Evolutionary conservation across 2,797 vertebrate species (phyloP).

Genomic region (Presbytis comata): DNA sequence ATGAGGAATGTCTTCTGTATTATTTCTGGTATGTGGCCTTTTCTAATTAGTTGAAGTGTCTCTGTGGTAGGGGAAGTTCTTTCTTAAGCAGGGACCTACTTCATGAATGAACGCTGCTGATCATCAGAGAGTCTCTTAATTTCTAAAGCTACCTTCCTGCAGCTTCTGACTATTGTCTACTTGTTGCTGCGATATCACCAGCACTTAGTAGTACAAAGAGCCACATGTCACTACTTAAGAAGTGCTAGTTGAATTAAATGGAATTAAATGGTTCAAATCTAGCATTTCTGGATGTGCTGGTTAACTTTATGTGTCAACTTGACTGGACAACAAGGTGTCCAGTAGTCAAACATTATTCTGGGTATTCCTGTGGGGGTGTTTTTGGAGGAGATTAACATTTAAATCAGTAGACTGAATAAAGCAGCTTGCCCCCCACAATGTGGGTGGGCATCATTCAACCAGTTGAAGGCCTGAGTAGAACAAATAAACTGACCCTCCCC

Average conservation of each 20-base stretch:
- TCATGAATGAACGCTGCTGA: background rate
- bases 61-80: background rate
- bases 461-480: background rate
- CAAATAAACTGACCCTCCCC: background rate
- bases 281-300: background rate
- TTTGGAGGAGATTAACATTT: background rate
- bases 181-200: background rate
- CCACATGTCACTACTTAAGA: background rate
- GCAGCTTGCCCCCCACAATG: background rate
- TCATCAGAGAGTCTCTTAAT: conserved; percentile 1
- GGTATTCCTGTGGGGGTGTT: background rate
- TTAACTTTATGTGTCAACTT: background rate
- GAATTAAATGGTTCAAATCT: background rate
- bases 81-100: background rate
- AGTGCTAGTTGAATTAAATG: background rate
- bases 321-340: background rate
- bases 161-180: background rate
- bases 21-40: background rate
- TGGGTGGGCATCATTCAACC: background rate
- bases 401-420: background rate
- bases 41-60: conserved; percentile 7
- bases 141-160: background rate
- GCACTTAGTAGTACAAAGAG: background rate
- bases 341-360: background rate
- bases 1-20: background rate